Evolutionary conservation across 1,140 invertebrate species (phyloP), one percentile per base, ranked within the genome.

Genomic region (Cydia fagiglandana): DNA sequence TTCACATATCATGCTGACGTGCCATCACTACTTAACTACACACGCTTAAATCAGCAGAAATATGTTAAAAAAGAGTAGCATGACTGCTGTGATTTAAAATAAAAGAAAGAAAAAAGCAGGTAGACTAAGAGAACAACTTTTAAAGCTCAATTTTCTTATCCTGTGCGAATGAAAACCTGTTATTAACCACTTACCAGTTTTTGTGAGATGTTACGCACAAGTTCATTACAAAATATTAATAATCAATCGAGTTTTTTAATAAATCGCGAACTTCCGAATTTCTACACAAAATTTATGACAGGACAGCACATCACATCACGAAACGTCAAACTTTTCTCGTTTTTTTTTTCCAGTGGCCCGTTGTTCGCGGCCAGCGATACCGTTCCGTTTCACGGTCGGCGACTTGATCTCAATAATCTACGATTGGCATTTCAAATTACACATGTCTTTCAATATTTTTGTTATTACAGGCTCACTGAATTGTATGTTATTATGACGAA

Each of bases 321-420:
- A 82, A 86, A 86, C 76, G 88, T 89, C 88, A 90, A 84, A 81
- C 82, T 88, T 85, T 83, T 84, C 9, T 79, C 68, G 80, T 84
- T 87, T 41, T 88, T 85, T 86, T 84, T 83, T 77, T 80, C 30
- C 81, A 47, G 41, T 75, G 83, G 84, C 82, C 83, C 78, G 79
- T 78, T 78, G 81, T 82, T 81, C 81, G 77, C 84, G 74, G 87
- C 88, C 88, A 87, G 86, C 81, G 80, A 77, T 17, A 77, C 78
- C 88, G 88, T 90, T 91, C 84, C 89, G 88, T 89, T 91, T 87
- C 87, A 91, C 89, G 87, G 84, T 86, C 83, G 75, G 66, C 73
- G 77, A 76, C 78, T 76, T 70, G 30, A 28, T 50, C 68, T 68
- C 78, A 79, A 77, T 83, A 79, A 83, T 79, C 82, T 74, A 84